These are phyloP conservation scores for Phoronis australis DNA, from an alignment of 2,888 invertebrate species.

Conservation along the genomic window DNA sequence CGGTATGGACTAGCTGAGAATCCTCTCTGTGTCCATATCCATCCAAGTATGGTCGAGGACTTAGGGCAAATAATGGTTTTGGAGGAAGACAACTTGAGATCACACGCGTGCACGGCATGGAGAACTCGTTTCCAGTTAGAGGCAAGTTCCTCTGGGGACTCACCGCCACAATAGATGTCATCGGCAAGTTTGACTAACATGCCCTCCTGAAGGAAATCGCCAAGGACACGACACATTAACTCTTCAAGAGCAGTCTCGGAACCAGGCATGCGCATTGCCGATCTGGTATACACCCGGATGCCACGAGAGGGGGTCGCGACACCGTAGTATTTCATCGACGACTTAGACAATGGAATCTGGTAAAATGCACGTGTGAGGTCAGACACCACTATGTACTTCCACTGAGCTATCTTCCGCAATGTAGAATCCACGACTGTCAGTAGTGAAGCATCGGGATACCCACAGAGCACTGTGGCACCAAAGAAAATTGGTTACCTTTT, in stretches of 20 bases:
- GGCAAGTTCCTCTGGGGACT: constrained; percentile 15
- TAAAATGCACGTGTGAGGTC: constrained; percentile 9
- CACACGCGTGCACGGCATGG: constrained; percentile 5
- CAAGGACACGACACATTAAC: constrained; percentile 18
- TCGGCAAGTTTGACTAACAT: constrained; percentile 20
- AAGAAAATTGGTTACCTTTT: too few relatives aligned
- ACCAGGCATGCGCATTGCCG: constrained; percentile 9
- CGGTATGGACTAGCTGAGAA: constrained; percentile 17
- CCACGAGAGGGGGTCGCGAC: constrained; percentile 7
- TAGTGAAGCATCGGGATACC: too few relatives aligned
- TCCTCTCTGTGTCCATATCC: constrained; percentile 18
- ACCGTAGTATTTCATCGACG: constrained; percentile 2
- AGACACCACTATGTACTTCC: constrained; percentile 11
- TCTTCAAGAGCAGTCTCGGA: constrained; percentile 5
- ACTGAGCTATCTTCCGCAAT: constrained; percentile 2
- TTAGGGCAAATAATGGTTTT: constrained; percentile 17
- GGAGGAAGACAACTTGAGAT: constrained; percentile 11
- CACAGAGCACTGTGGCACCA: too few relatives aligned
- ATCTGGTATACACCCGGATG: constrained; percentile 6
- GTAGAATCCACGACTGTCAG: constrained; percentile 6
- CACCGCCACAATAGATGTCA: constrained; percentile 20
- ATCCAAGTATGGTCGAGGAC: constrained; percentile 14
- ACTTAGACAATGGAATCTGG: constrained; percentile 7
- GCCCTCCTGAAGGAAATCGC: constrained; percentile 16
- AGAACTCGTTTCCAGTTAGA: constrained; percentile 12